Evolutionary conservation across 2,113 vertebrate genomes (phyloP), one percentile per base, ranked within the genome.

Genomic region (Muntiacus muntjak): DNA sequence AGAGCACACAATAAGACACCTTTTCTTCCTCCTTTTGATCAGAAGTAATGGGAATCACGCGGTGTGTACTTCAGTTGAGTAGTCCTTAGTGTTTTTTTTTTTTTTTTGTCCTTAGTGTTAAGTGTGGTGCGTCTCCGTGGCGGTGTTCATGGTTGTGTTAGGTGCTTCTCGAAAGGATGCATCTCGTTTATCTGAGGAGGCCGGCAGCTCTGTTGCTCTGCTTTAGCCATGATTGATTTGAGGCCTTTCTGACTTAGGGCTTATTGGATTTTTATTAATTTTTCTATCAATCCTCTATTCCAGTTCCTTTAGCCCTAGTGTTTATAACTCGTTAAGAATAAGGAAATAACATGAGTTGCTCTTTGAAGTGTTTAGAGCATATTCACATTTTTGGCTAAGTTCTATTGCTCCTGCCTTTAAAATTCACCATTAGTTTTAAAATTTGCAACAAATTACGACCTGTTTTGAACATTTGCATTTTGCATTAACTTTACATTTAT

Each of bases 61-160:
- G 2, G 19, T 4, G 15, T 19, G 19, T n/a, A 21, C 79, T 52
- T 12, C 1, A 21, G 79, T 52, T 1, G 2, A 19, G 1, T n/a
- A 1, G 17, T 21, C 17, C 76, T 79, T 19, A n/a, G 47, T 2
- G 47, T 13, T 19, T 40, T 40, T 40, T 40, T 40, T 40, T 40
- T 40, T 40, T 40, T 40, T 40, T 40, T 40, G 17, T 21, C 17
- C 76, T 79, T 19, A n/a, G 47, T 2, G 47, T 13, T 19, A 50
- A 23, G 17, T 21, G 79, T 0, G 5, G 47, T 21, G 15, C 1
- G 2, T 33, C 47, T 52, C 47, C 11, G 33, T 52, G 47, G 33
- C 79, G 3, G 47, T 23, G 47, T 21, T 52, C 6, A 12, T 0
- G 3, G 47, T 30, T 33, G 17, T 82, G 79, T 33, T 33, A 21